Evolutionary conservation across 2,888 invertebrate species (phyloP).

Genomic region (Drosophila prolongata): DNA sequence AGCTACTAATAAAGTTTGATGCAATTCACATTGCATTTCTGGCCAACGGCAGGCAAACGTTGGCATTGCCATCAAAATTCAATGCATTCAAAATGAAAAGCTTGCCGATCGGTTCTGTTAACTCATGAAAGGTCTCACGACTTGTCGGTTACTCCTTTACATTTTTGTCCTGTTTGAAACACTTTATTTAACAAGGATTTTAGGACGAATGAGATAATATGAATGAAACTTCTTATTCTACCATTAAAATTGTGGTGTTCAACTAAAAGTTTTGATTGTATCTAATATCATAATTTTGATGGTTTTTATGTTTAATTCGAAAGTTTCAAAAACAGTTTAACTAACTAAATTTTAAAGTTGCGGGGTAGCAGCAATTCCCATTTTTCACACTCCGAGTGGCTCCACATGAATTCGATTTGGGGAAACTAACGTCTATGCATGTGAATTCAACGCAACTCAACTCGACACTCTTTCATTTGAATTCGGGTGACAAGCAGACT

Average conservation of each 20-base stretch:
- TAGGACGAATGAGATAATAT: too few species aligned
- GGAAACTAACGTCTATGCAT: conserved; percentile 21
- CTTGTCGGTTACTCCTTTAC: conserved; percentile 12
- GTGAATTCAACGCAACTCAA: conserved; percentile 20
- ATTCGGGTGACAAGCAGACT: conserved; percentile 36
- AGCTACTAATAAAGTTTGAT: conserved; percentile 46
- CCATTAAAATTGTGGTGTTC: too few species aligned
- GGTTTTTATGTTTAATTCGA: background rate
- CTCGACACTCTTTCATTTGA: conserved; percentile 31
- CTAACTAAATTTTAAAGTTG: background rate
- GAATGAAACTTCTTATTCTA: too few species aligned
- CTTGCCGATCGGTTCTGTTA: conserved; percentile 27
- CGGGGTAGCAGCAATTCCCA: background rate
- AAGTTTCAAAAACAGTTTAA: background rate
- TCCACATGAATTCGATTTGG: conserved; percentile 30
- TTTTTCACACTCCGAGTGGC: background rate
- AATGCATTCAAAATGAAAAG: conserved; percentile 62
- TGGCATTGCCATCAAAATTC: conserved; percentile 45
- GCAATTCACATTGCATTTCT: conserved; percentile 40
- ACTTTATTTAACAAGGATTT: too few species aligned
- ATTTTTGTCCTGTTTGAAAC: too few species aligned
- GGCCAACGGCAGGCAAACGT: conserved; percentile 6
- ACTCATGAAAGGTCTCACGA: conserved; percentile 8
- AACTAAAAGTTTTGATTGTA: too few species aligned
- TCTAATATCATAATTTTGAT: too few species aligned